Evolutionary conservation across 2,113 vertebrate species (phyloP), one percentile per base, ranked within the genome.

Genomic region (Illadopsis cleaveri): DNA sequence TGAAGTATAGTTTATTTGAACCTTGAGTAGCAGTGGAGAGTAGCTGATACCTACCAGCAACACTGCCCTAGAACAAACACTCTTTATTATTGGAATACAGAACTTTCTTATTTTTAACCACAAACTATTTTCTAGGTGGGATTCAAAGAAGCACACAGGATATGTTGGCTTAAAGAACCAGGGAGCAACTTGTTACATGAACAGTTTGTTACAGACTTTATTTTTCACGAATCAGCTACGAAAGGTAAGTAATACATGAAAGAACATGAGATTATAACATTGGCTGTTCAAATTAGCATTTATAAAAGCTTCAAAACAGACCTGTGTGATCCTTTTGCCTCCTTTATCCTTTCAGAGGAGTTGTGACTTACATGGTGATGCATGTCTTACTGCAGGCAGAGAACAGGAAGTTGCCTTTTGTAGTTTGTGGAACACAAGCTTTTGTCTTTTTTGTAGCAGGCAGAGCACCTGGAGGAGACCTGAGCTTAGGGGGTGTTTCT

Each of bases 111-210:
- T 17, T 94, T 95, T 85, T 88, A 96, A 95, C 60, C 31, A 76
- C 53, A 35, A 23, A 77, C 37, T 94, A 0, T 77, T 94, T 98
- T 97, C 8, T 85, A 99, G 99, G 84, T 99, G 99, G 99, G 99
- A 99, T 98, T 99, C 99, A 8, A 99, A 99, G 98, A 99, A 99
- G 97, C 99, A 99, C 97, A 99, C 99, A 23, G 99, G 99, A 92
- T 99, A 99, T 33, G 99, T 99, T 66, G 99, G 99, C 37, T 97
- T 99, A 58, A 99, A 99, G 98, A 99, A 99, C 97, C 99, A 99
- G 97, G 99, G 99, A 97, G 99, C 99, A 15, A 99, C 99, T 13
- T 99, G 99, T 98, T 99, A 99, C 97, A 99, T 99, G 99, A 99
- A 99, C 97, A 99, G 99, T 97, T 98, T 99, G 92, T 98, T 99